Evolutionary conservation across 2,113 vertebrate species (phyloP), one percentile per base, ranked within the genome.

Genomic region (Dicentrarchus labrax): DNA sequence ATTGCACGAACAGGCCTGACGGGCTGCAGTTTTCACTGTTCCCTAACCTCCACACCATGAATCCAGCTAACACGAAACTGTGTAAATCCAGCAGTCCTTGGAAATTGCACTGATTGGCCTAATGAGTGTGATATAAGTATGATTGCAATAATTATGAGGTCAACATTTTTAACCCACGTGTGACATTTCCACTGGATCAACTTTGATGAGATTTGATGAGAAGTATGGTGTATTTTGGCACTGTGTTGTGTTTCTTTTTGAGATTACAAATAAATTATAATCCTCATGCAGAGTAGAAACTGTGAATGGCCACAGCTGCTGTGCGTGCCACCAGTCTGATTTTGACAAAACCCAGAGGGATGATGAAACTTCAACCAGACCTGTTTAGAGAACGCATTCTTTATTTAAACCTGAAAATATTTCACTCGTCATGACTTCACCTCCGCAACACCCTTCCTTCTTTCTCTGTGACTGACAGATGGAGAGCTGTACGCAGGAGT

Each of bases 401-500:
- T 19, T 68, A 22, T 17, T 64, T 51, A 50, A 72, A 78, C 67
- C 48, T 85, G 50, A 56, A 61, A 48, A 68, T 62, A 71, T 78
- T 88, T 69, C 39, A 57, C 65, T 24, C 10, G 2, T 79, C 39
- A 48, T 84, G 70, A 85, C 72, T 75, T 87, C 80, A 88, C 85
- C 24, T 82, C 54, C 15, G 30, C 41, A 41, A 70, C 77, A 64
- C 41, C 38, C 38, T 84, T 41, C 51, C 38, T 72, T 48, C 30
- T 60, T 24, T 67, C 43, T 81, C 45, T 89, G 85, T 92, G 65
- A 93, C 78, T 93, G 72, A 84, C 96, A 99, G 98, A 99, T 80
- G 98, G 98, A 82, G 98, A 99, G 87, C 97, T 99, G 72, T 99
- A 99, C 0, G 97, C 98, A 4, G 98, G 97, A 0, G 98, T 99